Conservation (phyloP, 2,113 vertebrate genomes). For the Saccopteryx leptura region DNA sequence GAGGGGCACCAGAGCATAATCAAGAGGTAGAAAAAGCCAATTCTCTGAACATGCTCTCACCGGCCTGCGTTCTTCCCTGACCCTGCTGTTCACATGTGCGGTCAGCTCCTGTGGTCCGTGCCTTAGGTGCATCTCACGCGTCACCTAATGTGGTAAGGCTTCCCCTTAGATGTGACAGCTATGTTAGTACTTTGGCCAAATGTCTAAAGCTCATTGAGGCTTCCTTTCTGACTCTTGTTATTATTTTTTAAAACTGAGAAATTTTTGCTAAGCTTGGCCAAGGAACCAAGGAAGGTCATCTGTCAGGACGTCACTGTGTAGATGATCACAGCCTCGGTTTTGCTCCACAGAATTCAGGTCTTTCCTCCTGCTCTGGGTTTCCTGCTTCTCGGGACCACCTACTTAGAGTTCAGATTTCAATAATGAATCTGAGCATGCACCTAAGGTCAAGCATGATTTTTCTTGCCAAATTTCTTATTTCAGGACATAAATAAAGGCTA, state of each 20-base stretch:
- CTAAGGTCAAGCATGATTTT: not conserved
- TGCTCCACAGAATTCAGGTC: not conserved
- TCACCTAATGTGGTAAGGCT: not conserved
- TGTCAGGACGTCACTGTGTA: accelerated
- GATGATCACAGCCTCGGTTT: not conserved
- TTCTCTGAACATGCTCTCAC: not conserved
- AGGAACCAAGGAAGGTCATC: not conserved
- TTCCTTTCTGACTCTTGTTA: not conserved
- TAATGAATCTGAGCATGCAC: not conserved
- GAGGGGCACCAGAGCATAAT: not conserved
- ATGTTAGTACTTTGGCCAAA: not conserved
- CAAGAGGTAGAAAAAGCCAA: not conserved
- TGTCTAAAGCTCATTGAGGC: not conserved
- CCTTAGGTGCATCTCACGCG: not conserved
- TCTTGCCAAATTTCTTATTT: not conserved
- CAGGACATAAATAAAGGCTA: not conserved
- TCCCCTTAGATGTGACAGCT: not conserved
- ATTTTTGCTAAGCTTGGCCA: not conserved
- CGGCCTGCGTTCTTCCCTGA: not conserved
- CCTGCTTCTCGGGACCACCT: not conserved
- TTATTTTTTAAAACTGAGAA: not conserved
- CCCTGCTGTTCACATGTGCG: not conserved
- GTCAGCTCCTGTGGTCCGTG: not conserved
- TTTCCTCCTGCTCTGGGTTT: not conserved
- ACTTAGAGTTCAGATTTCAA: not conserved